phyloP scores from a whole-genome alignment of 2,797 vertebrate species.

The Nannoperca obscura region DNA sequence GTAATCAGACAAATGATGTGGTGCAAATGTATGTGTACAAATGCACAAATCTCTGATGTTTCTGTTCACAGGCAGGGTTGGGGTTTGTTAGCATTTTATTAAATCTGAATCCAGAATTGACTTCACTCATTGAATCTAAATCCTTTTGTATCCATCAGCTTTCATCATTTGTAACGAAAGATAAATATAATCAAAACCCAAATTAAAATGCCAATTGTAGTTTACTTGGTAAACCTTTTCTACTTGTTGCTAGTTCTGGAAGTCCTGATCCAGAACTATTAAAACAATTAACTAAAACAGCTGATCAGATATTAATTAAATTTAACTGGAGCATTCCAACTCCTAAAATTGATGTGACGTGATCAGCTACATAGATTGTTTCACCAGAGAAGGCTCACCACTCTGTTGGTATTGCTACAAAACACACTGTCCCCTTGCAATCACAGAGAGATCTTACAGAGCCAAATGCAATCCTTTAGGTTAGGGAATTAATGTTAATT shows the following conservation, averaged over 20 bases:
- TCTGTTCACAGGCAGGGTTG: neutral
- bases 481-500: no score
- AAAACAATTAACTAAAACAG: neutral
- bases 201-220: neutral
- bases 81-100: neutral
- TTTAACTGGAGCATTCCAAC: neutral
- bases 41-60: neutral
- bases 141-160: neutral
- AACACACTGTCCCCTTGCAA: neutral
- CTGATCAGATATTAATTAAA: neutral
- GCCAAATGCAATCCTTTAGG: no score
- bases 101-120: conserved; percentile 4
- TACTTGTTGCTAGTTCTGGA: neutral
- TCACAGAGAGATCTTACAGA: neutral
- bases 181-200: neutral
- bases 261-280: neutral
- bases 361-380: neutral
- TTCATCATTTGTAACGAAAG: neutral
- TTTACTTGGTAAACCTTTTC: neutral
- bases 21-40: neutral
- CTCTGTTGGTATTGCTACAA: neutral
- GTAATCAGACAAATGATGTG: neutral
- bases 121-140: neutral
- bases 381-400: neutral
- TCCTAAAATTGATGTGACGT: neutral